phyloP scores from a whole-genome alignment of 2,113 vertebrate genomes.

The Cettia cetti region DNA sequence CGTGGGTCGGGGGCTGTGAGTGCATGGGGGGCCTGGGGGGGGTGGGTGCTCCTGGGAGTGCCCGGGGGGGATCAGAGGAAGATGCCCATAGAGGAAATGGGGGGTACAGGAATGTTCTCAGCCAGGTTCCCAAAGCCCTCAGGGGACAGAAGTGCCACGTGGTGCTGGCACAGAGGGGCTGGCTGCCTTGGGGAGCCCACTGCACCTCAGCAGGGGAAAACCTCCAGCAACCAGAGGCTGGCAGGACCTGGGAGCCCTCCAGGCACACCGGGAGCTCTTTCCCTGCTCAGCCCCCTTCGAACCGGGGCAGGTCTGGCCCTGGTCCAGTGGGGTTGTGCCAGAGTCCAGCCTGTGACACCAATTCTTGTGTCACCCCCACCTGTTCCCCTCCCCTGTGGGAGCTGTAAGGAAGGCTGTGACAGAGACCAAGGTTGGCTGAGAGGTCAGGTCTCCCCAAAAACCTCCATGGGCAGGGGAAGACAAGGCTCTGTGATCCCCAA shows the following conservation, averaged over 20 bases:
- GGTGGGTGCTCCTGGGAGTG: not conserved
- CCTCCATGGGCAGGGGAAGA: not conserved
- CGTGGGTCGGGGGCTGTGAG: not conserved
- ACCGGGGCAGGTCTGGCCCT: accelerated
- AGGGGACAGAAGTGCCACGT: accelerated
- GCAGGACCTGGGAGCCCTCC: not conserved
- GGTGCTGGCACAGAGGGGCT: not conserved
- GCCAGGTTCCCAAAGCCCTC: not conserved
- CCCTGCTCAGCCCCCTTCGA: not conserved
- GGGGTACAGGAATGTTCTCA: not conserved
- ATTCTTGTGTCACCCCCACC: not conserved
- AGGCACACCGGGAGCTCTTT: accelerated
- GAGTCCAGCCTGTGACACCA: not conserved
- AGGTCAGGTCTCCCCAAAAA: not conserved
- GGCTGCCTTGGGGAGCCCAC: not conserved
- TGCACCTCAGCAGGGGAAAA: not conserved
- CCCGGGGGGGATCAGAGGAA: not conserved
- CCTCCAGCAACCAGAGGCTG: not conserved
- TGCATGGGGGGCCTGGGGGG: not conserved
- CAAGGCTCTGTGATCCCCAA: not conserved
- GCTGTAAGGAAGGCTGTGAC: not conserved
- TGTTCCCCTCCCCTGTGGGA: not conserved
- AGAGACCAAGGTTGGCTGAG: accelerated
- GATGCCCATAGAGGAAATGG: not conserved
- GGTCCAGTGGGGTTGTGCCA: not conserved